phyloP scores from a whole-genome alignment of 1,140 invertebrate species.

The Centruroides vittatus region DNA sequence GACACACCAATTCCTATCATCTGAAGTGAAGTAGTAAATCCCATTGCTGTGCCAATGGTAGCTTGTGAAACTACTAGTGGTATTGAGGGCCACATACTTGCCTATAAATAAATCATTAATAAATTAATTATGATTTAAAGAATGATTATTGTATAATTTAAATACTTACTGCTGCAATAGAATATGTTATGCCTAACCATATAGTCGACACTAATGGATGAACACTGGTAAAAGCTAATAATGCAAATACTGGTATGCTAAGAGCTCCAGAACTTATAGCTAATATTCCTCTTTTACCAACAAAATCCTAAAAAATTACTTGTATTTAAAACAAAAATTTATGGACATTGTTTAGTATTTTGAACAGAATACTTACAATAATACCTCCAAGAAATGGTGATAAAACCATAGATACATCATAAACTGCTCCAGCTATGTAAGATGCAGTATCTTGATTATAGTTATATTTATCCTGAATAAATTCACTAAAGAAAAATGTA shows the following conservation, averaged over 20 bases:
- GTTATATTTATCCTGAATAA: conserved; percentile 29
- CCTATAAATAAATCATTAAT: conserved; percentile 19
- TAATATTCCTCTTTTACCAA: conserved; percentile 30
- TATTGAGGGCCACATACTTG: conserved; percentile 34
- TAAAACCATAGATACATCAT: conserved; percentile 32
- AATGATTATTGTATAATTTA: not conserved
- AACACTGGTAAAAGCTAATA: conserved; percentile 28
- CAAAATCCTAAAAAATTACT: conserved; percentile 26
- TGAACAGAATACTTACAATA: conserved; percentile 26
- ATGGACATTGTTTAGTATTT: not conserved
- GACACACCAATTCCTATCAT: conserved; percentile 34
- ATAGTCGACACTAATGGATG: conserved; percentile 29
- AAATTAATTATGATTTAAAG: conserved; percentile 1
- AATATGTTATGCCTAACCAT: conserved; percentile 33
- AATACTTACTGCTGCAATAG: conserved; percentile 32
- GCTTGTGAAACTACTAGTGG: conserved; percentile 30
- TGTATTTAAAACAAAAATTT: conserved; percentile 2
- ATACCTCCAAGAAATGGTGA: conserved; percentile 33
- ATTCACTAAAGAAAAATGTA: conserved; percentile 24
- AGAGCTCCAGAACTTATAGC: conserved; percentile 26
- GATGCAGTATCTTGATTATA: conserved; percentile 22
- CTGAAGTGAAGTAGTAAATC: conserved; percentile 32
- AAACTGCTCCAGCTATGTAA: conserved; percentile 31
- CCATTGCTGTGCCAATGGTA: conserved; percentile 33
- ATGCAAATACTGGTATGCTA: conserved; percentile 31